These are phyloP conservation scores for Erpetoichthys calabaricus DNA, from an alignment of 2,797 vertebrate species.

Conservation along the genomic window DNA sequence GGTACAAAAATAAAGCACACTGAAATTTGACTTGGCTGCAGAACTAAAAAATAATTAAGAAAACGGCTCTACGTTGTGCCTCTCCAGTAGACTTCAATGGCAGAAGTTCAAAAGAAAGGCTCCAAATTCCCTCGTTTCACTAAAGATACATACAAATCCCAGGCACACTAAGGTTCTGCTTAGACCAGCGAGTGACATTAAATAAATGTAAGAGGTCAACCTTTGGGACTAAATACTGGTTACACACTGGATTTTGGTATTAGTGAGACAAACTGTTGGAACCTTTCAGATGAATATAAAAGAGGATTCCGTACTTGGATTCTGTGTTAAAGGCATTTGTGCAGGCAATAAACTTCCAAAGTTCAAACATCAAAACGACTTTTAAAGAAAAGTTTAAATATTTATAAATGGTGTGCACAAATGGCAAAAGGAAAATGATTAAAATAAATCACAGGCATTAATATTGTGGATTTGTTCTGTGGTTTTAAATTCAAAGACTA, in stretches of 20 bases:
- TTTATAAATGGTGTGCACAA: not conserved
- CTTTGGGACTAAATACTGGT: slow-evolving; percentile 23
- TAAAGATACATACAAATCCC: too few species aligned
- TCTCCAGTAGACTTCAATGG: too few species aligned
- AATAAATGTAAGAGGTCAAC: slow-evolving; percentile 52
- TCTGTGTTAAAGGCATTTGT: slow-evolving; percentile 19
- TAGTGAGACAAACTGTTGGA: slow-evolving; percentile 63
- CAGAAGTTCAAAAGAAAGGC: too few species aligned
- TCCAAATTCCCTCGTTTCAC: too few species aligned
- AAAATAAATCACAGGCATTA: not conserved
- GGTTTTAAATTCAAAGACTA: too few species aligned
- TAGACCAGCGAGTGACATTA: slow-evolving; percentile 50
- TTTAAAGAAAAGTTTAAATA: slow-evolving; percentile 36
- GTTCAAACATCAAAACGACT: slow-evolving; percentile 56
- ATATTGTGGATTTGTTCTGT: not conserved
- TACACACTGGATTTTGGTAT: slow-evolving; percentile 52
- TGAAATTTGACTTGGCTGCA: too few species aligned
- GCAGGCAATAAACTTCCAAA: slow-evolving; percentile 8
- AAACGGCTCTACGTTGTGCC: too few species aligned
- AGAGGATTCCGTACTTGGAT: slow-evolving; percentile 28
- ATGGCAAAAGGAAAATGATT: not conserved
- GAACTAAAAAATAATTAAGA: too few species aligned
- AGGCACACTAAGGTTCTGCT: too few species aligned
- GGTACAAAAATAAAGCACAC: too few species aligned
- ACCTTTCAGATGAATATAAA: slow-evolving; percentile 29